phyloP scores from a whole-genome alignment of 2,797 vertebrate genomes.

The Chrysolophus pictus region DNA sequence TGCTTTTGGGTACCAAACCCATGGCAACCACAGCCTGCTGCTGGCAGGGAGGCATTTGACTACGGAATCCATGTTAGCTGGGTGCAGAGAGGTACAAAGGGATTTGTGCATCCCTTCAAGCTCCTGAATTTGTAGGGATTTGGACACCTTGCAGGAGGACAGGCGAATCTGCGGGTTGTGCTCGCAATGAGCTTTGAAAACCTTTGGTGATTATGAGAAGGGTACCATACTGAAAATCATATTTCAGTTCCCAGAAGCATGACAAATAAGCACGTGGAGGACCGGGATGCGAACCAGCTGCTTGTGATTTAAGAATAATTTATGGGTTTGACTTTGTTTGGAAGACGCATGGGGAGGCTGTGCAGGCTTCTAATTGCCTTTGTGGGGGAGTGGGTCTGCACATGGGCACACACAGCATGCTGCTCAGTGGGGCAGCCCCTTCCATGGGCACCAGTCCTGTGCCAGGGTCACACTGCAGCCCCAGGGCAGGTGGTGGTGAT shows the following conservation, averaged over 20 bases:
- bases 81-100: not conserved
- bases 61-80: not conserved
- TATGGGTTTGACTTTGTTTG: slow-evolving; percentile 10
- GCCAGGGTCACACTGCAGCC: not conserved
- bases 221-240: not conserved
- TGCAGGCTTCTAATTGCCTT: not conserved
- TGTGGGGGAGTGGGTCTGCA: not conserved
- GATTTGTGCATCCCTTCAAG: not conserved
- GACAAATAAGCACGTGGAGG: not conserved
- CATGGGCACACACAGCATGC: accelerated
- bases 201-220: not conserved
- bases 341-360: not conserved
- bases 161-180: not conserved
- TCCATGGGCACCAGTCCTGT: not conserved
- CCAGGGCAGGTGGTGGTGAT: accelerated
- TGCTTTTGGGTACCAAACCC: not conserved
- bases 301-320: slow-evolving; percentile 45
- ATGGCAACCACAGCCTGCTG: not conserved
- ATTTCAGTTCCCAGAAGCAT: slow-evolving; percentile 44
- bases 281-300: slow-evolving; percentile 18
- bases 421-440: not conserved
- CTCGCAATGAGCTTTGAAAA: not conserved
- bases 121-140: not conserved
- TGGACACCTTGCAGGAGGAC: not conserved
- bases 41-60: not conserved